Evolutionary conservation across 2,113 vertebrate species (phyloP).

Genomic region (Zootoca vivipara): DNA sequence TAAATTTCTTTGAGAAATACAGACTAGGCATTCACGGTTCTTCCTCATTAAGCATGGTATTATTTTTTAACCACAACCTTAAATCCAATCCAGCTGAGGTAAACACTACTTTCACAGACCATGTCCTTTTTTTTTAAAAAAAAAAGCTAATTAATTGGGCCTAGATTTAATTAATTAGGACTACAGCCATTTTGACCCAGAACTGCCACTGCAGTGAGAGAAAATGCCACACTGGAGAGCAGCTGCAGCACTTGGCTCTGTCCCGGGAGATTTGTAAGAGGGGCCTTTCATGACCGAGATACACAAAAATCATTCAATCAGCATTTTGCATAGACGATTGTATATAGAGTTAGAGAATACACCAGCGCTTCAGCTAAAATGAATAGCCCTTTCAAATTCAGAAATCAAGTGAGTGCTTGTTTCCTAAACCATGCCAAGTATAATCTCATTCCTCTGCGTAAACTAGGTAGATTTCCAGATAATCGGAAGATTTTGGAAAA

Average conservation of each 20-base stretch:
- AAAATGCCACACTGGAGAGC: background rate
- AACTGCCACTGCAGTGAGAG: conserved; percentile 22
- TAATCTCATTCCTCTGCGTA: background rate
- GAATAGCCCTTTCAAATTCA: conserved; percentile 32
- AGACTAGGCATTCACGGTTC: background rate
- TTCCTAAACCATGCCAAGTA: background rate
- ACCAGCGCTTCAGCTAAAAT: background rate
- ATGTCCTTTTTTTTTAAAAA: background rate
- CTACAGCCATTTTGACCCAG: conserved; percentile 3
- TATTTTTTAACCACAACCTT: conserved; percentile 3
- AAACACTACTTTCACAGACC: background rate
- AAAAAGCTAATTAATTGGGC: background rate
- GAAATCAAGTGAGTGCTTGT: conserved; percentile 13
- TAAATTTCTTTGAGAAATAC: background rate
- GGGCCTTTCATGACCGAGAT: conserved; percentile 17
- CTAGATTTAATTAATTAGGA: conserved; percentile 9
- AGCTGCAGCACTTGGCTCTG: conserved; percentile 14
- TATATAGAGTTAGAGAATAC: background rate
- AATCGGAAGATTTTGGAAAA: background rate
- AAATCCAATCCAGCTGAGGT: background rate
- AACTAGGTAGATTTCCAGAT: background rate
- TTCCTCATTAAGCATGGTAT: background rate
- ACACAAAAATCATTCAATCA: conserved; percentile 17
- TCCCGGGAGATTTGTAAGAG: conserved; percentile 1
- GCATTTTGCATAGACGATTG: background rate